These are phyloP conservation scores for Plebejus melissa DNA, from an alignment of 2,888 invertebrate genomes.

Conservation along the genomic window DNA sequence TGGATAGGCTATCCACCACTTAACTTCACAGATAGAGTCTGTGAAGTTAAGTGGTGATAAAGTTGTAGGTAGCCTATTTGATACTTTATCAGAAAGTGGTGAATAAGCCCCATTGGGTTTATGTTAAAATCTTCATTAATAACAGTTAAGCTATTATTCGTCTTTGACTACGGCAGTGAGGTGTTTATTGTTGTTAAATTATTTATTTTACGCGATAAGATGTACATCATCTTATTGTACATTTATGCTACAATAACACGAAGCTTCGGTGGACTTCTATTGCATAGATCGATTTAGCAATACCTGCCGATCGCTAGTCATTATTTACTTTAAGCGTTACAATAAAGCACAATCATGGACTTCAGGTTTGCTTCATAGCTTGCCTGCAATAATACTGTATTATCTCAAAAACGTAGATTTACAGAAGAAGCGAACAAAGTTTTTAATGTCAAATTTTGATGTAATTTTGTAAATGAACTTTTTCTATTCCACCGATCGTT, in stretches of 20 bases:
- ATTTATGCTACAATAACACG: neutral
- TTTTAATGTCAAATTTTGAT: neutral
- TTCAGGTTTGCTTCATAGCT: neutral
- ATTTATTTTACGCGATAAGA: too few species aligned
- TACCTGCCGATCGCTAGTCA: neutral
- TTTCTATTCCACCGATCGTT: neutral
- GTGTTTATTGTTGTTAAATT: too few species aligned
- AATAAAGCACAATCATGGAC: neutral
- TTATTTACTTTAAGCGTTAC: conserved; percentile 1
- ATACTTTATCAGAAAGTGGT: too few species aligned
- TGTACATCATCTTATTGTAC: neutral
- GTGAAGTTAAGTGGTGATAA: too few species aligned
- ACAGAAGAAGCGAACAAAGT: neutral
- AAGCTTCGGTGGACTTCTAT: neutral
- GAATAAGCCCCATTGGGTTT: too few species aligned
- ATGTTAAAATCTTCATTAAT: too few species aligned
- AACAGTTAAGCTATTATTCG: too few species aligned
- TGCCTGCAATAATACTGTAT: neutral
- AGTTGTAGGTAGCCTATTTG: too few species aligned
- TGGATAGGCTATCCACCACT: too few species aligned
- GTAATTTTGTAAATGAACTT: neutral
- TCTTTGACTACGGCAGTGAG: too few species aligned
- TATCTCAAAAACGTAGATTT: neutral
- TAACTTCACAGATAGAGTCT: too few species aligned
- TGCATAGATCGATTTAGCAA: neutral